Evolutionary conservation across 2,888 invertebrate genomes (phyloP), one percentile per base, ranked within the genome.

Genomic region (Marasmarcha lunaedactyla): DNA sequence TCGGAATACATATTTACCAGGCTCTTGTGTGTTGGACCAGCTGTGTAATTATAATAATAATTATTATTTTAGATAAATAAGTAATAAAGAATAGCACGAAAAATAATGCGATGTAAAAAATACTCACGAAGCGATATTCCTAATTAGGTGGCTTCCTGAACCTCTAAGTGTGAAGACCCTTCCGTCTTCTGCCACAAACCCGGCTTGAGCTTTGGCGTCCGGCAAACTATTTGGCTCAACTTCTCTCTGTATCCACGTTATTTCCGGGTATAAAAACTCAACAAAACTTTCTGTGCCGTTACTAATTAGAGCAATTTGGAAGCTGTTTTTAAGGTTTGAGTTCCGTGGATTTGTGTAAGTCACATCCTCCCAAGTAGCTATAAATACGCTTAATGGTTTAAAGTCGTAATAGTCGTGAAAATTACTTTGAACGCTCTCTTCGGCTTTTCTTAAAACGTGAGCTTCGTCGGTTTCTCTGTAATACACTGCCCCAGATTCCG

Each of bases 171-270:
- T 87, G 55, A 88, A 89, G 40, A 89, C 78, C 42, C 91, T 86
- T 33, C 93, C 93, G 62, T 95, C 94, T 45, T 92, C 92, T 1
- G 94, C 87, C 46, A 95, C 89, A 53, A 98, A 92, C 1, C 97
- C 98, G 38, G 92, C 95, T 74, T 98, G 98, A 1, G 95, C 97
- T 52, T 94, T 90, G 0, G 95, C 94, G 59, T 97, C 97, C 0
- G 93, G 92, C 36, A 93, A 64, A 15, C 89, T 90, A n/a, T 88
- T 85, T n/a, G 88, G 87, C 50, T 91, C 90, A 0, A 88, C 85
- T 42, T 91, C 90, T 37, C 91, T 92, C 64, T 93, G 92, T 39
- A 95, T 88, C 98, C 98, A 99, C 62, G 95, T 93, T 39, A 99
- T 89, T 51, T 92, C 90, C 0, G 94, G 92, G 69, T 98, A 99